Conservation (phyloP, 2,797 vertebrate genomes). For the Bradypodion ventrale region DNA sequence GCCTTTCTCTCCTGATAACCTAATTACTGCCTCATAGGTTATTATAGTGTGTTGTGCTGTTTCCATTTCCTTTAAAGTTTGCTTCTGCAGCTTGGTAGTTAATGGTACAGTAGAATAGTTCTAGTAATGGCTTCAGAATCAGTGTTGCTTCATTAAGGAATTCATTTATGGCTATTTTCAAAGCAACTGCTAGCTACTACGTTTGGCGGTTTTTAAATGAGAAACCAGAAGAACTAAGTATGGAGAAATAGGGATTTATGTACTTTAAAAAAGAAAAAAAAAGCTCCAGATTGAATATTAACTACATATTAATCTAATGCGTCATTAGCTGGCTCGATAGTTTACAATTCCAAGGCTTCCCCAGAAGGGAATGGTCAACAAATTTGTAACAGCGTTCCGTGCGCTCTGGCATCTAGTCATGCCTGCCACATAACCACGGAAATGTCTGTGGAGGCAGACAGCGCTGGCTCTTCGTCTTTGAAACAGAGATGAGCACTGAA, state of each 20-base stretch:
- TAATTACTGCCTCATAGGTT: conserved; percentile 21
- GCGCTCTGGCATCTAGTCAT: too few relatives aligned
- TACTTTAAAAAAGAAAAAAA: neutral
- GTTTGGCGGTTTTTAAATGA: neutral
- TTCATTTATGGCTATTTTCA: conserved; percentile 18
- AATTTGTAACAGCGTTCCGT: too few relatives aligned
- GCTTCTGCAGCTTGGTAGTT: conserved; percentile 20
- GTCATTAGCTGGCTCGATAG: too few relatives aligned
- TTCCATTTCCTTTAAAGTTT: conserved; percentile 36
- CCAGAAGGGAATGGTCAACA: too few relatives aligned
- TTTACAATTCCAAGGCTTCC: too few relatives aligned
- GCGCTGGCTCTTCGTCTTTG: too few relatives aligned
- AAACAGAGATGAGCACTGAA: too few relatives aligned
- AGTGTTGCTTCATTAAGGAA: conserved; percentile 12
- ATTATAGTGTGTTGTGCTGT: conserved; percentile 12
- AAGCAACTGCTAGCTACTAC: conserved; percentile 3
- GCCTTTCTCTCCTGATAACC: neutral
- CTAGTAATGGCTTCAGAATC: conserved; percentile 3
- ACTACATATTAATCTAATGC: neutral
- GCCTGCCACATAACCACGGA: too few relatives aligned
- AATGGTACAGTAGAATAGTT: neutral
- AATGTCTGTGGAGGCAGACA: too few relatives aligned
- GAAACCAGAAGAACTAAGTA: neutral
- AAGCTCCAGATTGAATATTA: neutral
- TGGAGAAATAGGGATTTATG: neutral